These are phyloP conservation scores for Drosophila albomicans DNA, from an alignment of 1,140 invertebrate genomes.

Conservation along the genomic window DNA sequence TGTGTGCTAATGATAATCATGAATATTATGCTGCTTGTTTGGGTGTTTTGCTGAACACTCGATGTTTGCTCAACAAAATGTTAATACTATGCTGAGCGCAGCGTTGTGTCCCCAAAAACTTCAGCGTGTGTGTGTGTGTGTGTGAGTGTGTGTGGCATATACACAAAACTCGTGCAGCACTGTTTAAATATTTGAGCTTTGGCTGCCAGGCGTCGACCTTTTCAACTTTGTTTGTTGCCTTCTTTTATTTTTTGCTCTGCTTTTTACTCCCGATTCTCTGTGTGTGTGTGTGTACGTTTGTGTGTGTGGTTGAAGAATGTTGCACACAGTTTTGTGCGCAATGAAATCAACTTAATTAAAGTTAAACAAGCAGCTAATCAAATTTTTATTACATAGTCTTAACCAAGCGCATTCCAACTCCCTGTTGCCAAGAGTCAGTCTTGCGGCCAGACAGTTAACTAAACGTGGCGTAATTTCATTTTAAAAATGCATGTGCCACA, in stretches of 20 bases:
- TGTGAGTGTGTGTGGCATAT: conserved; percentile 8
- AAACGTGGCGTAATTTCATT: conserved; percentile 77
- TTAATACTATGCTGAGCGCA: no score
- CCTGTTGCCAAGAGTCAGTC: neutral
- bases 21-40: no score
- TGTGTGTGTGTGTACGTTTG: neutral
- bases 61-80: no score
- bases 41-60: no score
- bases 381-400: conserved; percentile 75
- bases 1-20: no score
- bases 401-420: conserved; percentile 28
- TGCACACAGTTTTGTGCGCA: conserved; percentile 29
- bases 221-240: conserved; percentile 1
- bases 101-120: no score
- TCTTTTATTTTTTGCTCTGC: neutral
- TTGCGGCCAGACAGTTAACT: conserved; percentile 45
- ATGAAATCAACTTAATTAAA: conserved; percentile 77
- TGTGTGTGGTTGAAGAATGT: neutral
- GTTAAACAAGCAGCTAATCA: conserved; percentile 83
- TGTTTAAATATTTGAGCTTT: conserved; percentile 74
- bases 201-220: conserved; percentile 19
- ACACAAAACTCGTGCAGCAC: conserved; percentile 25
- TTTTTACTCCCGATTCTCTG: neutral
- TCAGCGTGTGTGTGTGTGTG: conserved; percentile 28
- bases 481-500: conserved; percentile 68